Conservation (phyloP, 2,797 vertebrate genomes). For the Nothura maculosa region DNA sequence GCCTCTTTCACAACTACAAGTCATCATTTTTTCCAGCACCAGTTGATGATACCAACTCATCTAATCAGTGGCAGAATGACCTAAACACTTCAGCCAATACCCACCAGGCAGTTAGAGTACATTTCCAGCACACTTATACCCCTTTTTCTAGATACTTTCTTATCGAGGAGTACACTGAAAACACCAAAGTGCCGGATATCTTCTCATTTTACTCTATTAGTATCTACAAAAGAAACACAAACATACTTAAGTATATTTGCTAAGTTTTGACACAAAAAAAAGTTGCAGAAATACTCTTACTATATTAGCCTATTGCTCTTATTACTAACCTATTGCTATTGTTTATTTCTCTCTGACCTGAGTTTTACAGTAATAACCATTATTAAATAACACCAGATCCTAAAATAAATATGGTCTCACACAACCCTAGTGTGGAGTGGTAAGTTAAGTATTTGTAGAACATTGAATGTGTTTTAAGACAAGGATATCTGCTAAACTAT, state of each 20-base stretch:
- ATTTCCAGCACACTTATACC: not conserved
- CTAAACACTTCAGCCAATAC: not conserved
- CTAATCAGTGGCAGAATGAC: not conserved
- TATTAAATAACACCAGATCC: not conserved
- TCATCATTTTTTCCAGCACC: not conserved
- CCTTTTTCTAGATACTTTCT: not conserved
- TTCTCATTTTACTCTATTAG: not conserved
- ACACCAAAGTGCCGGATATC: not conserved
- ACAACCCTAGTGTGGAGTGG: fast-evolving
- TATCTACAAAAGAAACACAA: fast-evolving
- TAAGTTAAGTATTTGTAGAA: not conserved
- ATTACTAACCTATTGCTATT: not conserved
- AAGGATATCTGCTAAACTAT: not conserved
- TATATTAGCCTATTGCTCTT: not conserved
- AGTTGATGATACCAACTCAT: not conserved
- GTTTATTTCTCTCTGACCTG: not conserved
- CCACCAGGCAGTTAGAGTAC: not conserved
- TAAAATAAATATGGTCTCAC: not conserved
- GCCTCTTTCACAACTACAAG: not conserved
- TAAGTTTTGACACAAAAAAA: not conserved
- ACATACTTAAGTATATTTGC: not conserved
- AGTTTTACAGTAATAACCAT: not conserved
- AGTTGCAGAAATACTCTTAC: not conserved
- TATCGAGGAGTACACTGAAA: too few relatives aligned
- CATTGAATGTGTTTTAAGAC: not conserved